Percentiles rank a stretch among this genome's conserved stretches.
Conservation (phyloP, 2,888 invertebrate species). For the Eudemis profundana region DNA sequence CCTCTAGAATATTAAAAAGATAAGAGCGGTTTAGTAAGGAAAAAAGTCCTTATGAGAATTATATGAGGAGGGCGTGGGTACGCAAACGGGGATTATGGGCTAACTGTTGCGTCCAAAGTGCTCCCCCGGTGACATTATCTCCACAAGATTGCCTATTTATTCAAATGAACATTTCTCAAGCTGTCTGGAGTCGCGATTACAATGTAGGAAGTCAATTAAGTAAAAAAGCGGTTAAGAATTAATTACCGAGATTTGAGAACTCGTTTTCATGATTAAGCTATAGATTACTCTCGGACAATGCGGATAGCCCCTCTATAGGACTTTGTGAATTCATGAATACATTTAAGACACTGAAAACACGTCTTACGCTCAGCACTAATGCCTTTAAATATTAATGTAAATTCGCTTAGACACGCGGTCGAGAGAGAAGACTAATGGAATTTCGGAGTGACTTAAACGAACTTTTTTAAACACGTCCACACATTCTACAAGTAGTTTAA, state of each 20-base stretch:
- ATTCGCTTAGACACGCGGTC: background rate
- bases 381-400: constrained; percentile 20
- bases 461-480: constrained; percentile 24
- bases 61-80: constrained; percentile 51
- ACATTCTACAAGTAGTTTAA: background rate
- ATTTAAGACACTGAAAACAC: constrained; percentile 25
- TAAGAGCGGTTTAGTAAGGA: constrained; percentile 5
- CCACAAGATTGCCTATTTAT: constrained; percentile 62
- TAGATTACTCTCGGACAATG: background rate
- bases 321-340: constrained; percentile 1
- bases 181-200: constrained; percentile 50
- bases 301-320: background rate
- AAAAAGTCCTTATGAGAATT: constrained; percentile 36
- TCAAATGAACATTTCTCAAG: constrained; percentile 57
- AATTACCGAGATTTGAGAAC: constrained; percentile 3
- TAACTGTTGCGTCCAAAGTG: constrained; percentile 73
- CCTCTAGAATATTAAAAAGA: constrained; percentile 2
- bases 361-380: background rate
- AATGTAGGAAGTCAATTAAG: constrained; percentile 47
- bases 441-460: constrained; percentile 11
- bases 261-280: constrained; percentile 10
- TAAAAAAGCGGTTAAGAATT: background rate
- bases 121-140: constrained; percentile 54
- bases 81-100: constrained; percentile 63
- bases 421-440: constrained; percentile 3